A percentile compares a stretch with the other conserved stretches of the same genome.
phyloP scores from a whole-genome alignment of 2,113 vertebrate genomes.

The Bucco capensis region DNA sequence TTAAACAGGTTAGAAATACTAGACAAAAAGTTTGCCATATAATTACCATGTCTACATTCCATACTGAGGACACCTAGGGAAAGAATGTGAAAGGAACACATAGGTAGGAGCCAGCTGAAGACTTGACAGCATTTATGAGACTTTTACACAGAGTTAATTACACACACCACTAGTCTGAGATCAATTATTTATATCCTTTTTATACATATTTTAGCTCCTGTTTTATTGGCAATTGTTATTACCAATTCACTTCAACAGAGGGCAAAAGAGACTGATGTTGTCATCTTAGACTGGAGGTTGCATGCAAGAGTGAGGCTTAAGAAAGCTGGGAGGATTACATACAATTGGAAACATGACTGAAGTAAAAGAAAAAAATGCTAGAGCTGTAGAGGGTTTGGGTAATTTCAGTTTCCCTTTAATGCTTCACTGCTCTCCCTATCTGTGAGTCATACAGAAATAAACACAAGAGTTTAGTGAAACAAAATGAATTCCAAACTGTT shows the following conservation, averaged over 20 bases:
- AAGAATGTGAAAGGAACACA: not conserved
- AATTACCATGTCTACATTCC: not conserved
- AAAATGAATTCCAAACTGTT: not conserved
- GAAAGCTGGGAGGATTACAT: conserved; percentile 9
- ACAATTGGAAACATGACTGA: conserved; percentile 12
- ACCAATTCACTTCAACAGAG: conserved; percentile 67
- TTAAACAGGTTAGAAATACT: conserved; percentile 7
- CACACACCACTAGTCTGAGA: conserved; percentile 35
- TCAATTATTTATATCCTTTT: conserved; percentile 55
- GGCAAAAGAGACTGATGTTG: conserved; percentile 71
- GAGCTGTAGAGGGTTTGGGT: not conserved
- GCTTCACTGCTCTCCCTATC: not conserved
- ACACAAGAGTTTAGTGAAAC: not conserved
- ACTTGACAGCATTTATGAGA: conserved; percentile 5
- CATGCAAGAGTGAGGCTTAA: conserved; percentile 36
- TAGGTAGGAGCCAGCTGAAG: not conserved
- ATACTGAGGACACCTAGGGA: not conserved
- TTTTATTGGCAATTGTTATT: conserved; percentile 62
- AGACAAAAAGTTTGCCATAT: not conserved
- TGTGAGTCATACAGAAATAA: not conserved
- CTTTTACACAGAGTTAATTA: conserved; percentile 56
- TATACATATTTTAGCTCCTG: not conserved
- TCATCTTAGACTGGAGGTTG: conserved; percentile 9
- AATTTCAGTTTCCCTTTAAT: conserved; percentile 43
- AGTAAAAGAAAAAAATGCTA: conserved; percentile 37